Percentiles rank a stretch among this genome's conserved stretches.
Conservation (phyloP, 2,113 vertebrate genomes). For the Equus quagga region DNA sequence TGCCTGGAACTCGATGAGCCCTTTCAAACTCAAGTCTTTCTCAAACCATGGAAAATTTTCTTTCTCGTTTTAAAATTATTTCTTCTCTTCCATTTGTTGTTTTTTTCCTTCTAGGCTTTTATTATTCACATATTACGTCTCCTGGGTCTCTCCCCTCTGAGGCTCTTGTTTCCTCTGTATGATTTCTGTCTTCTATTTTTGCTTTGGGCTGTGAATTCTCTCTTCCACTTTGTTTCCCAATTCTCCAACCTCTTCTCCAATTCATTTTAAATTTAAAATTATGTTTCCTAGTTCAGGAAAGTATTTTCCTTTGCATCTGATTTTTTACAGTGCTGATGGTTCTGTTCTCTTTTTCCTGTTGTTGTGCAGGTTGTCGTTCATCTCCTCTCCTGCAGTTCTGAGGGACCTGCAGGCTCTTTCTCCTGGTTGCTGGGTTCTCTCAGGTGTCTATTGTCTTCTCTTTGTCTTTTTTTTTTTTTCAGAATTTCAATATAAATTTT, state of each 20-base stretch:
- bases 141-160: neutral
- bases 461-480: neutral
- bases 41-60: slow-evolving; percentile 63
- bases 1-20: slow-evolving; percentile 73
- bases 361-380: neutral
- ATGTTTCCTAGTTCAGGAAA: neutral
- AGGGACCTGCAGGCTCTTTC: neutral
- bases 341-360: neutral
- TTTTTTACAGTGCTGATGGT: neutral
- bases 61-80: slow-evolving; percentile 52
- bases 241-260: neutral
- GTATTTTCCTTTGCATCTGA: neutral
- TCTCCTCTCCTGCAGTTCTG: neutral
- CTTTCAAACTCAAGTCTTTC: slow-evolving; percentile 61
- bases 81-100: slow-evolving; percentile 9
- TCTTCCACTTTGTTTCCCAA: neutral
- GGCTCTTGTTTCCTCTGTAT: neutral
- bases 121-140: neutral
- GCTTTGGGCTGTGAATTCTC: neutral
- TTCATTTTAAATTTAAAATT: slow-evolving; percentile 39
- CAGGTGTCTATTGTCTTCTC: neutral
- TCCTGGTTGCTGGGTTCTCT: neutral
- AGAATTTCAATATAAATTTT: neutral
- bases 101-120: slow-evolving; percentile 34
- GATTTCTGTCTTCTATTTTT: neutral